These are phyloP conservation scores for Spea hammondii DNA, from an alignment of 2,797 vertebrate genomes.

Conservation along the genomic window DNA sequence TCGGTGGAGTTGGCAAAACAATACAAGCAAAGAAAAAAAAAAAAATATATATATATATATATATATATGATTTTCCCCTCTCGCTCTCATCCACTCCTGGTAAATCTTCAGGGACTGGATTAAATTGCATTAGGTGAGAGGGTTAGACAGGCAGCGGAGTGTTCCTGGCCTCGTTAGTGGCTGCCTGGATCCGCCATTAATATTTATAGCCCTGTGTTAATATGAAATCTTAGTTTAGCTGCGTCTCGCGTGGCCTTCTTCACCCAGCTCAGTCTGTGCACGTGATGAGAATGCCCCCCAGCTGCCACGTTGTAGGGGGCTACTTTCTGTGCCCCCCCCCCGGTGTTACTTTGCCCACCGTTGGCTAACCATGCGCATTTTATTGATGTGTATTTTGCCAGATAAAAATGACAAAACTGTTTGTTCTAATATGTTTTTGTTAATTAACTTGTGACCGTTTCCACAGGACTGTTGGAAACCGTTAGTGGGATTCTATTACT, in stretches of 20 bases:
- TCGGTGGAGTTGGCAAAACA: conserved; percentile 13
- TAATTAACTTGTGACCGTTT: too few species aligned
- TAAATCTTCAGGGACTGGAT: conserved; percentile 5
- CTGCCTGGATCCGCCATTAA: conserved; percentile 56
- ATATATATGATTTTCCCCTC: conserved; percentile 11
- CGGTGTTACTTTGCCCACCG: too few species aligned
- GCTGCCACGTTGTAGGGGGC: conserved; percentile 24
- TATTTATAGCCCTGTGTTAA: conserved; percentile 58
- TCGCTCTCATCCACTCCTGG: accelerated
- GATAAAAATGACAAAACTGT: too few species aligned
- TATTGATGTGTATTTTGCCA: too few species aligned
- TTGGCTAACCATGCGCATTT: too few species aligned
- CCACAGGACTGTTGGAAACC: too few species aligned
- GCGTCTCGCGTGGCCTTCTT: conserved; percentile 56
- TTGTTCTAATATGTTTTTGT: too few species aligned
- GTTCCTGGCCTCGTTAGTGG: conserved; percentile 56
- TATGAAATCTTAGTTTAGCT: conserved; percentile 50
- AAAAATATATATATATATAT: too few species aligned
- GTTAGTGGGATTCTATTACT: too few species aligned
- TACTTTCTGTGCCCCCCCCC: too few species aligned
- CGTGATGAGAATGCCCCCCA: conserved; percentile 55
- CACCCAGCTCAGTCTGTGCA: conserved; percentile 43
- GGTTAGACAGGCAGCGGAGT: conserved; percentile 54
- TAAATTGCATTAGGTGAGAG: conserved; percentile 51
- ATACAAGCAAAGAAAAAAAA: not conserved